Base-by-base conservation (phyloP, 2,113 vertebrate species). In the Craseonycteris thonglongyai region DNA sequence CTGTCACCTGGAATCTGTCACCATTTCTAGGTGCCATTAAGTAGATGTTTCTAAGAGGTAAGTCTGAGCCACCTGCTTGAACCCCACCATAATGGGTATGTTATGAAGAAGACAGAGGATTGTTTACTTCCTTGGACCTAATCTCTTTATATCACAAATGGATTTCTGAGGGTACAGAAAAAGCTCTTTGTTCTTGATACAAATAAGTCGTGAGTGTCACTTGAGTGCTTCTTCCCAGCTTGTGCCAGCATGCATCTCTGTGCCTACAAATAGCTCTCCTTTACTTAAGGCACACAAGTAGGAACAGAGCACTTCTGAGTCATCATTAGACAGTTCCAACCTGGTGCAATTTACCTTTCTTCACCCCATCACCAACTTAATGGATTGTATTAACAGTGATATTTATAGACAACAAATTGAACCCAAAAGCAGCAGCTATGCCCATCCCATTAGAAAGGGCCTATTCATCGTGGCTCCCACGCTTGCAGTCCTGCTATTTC, bases 261-360 rank as follows among this genome's bases (percentile, higher is more conserved):
- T 79, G 18, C 88, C 63, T 38, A 58, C 80, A 66, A 63, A 79
- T 7, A 91, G 58, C 61, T 58, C 35, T 69, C 81, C 85, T 38
- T 68, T 40, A 28, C 16, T 81, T 4, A 33, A 33, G 45, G 49
- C 63, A 5, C 6, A 30, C 90, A 80, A 76, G 94, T 82, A 85
- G 45, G 82, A 89, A 83, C 94, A 94, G 54, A 56, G 47, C 49
- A 2, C 13, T 68, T 76, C 83, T 97, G 96, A 97, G 59, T 97
- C 96, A 96, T 42, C 16, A 1, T 12, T 12, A 65, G 22, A 45
- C 87, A 68, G 79, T 78, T 76, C 86, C 80, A 65, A 61, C 88
- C 61, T 69, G 82, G 80, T 42, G 47, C 78, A 82, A 22, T 86
- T 88, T 38, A 83, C 66, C 83, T 84, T 81, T 95, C 94, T 83